A percentile compares a stretch with the other conserved stretches of the same genome.
phyloP scores from a whole-genome alignment of 2,888 invertebrate genomes.

The Parapristionchus giblindavisi region DNA sequence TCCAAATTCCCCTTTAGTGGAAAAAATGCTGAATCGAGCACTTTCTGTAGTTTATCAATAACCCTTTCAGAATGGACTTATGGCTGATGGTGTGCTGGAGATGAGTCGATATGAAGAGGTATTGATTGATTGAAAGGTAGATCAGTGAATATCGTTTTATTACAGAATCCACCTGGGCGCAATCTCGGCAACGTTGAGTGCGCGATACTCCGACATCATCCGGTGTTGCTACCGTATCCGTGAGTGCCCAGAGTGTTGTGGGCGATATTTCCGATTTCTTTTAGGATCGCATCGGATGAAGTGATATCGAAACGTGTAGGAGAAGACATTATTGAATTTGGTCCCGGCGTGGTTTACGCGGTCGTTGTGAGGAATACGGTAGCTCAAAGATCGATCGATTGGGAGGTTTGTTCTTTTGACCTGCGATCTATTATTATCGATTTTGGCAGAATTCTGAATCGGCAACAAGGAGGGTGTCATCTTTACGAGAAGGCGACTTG shows the following conservation, averaged over 20 bases:
- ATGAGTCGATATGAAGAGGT: too few species aligned
- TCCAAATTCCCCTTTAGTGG: neutral
- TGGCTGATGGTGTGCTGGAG: too few species aligned
- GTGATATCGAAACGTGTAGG: too few species aligned
- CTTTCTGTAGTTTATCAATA: neutral
- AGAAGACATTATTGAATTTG: too few species aligned
- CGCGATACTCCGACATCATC: conserved; percentile 3
- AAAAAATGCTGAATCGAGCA: neutral
- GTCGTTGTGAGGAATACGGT: conserved; percentile 27
- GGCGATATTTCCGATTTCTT: neutral
- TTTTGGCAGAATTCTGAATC: too few species aligned
- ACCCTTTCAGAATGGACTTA: too few species aligned
- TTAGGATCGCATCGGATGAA: neutral
- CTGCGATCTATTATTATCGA: too few species aligned
- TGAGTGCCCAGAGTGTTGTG: too few species aligned
- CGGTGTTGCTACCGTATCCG: neutral
- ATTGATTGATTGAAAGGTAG: neutral
- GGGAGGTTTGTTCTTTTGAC: too few species aligned
- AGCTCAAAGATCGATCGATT: conserved; percentile 14
- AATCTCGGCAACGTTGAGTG: conserved; percentile 7
- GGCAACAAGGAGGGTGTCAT: too few species aligned
- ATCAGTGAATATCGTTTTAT: neutral
- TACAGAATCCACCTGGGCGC: neutral
- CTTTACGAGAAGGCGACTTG: too few species aligned
- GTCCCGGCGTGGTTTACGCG: conserved; percentile 1